phyloP scores from a whole-genome alignment of 2,888 invertebrate genomes.

The Lordiphosa andalusiaca region DNA sequence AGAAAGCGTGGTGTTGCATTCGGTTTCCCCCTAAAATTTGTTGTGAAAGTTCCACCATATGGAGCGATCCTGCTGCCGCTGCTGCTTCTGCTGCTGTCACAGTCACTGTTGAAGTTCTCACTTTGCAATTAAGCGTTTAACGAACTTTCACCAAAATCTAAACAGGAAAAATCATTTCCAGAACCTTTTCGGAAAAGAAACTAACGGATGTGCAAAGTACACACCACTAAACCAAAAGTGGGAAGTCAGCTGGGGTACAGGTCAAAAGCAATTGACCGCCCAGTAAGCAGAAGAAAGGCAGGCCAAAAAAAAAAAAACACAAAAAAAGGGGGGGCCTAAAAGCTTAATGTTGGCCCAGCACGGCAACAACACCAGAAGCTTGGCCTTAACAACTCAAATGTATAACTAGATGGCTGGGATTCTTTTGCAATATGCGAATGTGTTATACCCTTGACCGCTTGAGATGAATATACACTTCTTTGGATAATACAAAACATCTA shows the following conservation, averaged over 20 bases:
- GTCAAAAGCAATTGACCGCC: conserved; percentile 71
- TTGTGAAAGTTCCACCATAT: conserved; percentile 60
- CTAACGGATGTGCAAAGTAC: conserved; percentile 54
- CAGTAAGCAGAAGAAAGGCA: conserved; percentile 33
- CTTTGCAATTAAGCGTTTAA: conserved; percentile 43
- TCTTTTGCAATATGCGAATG: no score
- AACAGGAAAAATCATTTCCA: conserved; percentile 61
- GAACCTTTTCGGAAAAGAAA: conserved; percentile 43
- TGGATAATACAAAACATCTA: no score
- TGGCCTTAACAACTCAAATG: not conserved
- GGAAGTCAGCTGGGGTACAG: conserved; percentile 31
- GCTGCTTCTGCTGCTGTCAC: conserved; percentile 14
- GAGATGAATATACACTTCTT: no score
- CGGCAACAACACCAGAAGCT: conserved; percentile 32
- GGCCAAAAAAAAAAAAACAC: conserved; percentile 24
- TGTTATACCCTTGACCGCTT: no score
- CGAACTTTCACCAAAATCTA: conserved; percentile 57
- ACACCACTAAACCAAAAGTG: conserved; percentile 18
- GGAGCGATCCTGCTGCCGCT: conserved; percentile 29
- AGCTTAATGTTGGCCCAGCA: conserved; percentile 53
- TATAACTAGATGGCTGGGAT: no score
- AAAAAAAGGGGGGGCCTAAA: conserved; percentile 28
- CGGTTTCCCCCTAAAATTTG: conserved; percentile 13
- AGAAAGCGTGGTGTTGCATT: conserved; percentile 38
- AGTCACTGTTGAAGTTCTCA: conserved; percentile 5